Evolutionary conservation across 2,797 vertebrate species (phyloP).

Genomic region (Todus mexicanus): DNA sequence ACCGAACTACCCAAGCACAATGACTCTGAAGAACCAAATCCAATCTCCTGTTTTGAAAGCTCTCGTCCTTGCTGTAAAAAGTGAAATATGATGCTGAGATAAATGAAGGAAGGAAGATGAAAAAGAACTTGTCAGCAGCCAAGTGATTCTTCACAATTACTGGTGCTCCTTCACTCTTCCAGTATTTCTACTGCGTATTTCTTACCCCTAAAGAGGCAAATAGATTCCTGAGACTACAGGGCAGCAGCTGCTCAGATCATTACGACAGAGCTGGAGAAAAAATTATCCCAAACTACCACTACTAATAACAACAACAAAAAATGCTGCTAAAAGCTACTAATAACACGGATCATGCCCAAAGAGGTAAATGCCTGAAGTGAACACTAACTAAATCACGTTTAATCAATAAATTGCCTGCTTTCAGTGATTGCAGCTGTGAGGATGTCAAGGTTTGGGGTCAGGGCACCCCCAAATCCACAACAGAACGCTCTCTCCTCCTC

Average conservation of each 20-base stretch:
- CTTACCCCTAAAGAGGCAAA: background rate
- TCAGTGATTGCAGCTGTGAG: background rate
- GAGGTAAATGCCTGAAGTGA: background rate
- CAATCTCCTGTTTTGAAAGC: background rate
- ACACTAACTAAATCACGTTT: background rate
- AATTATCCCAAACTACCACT: background rate
- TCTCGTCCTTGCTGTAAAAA: background rate
- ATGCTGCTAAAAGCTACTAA: background rate
- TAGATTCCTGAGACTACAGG: background rate
- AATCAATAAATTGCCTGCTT: background rate
- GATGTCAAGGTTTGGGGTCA: no score
- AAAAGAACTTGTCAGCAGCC: background rate
- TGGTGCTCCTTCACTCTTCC: background rate
- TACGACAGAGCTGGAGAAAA: background rate
- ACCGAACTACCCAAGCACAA: background rate
- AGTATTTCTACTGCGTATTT: no score
- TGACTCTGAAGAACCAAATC: background rate
- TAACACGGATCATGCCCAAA: background rate
- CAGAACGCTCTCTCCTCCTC: no score
- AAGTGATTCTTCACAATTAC: background rate
- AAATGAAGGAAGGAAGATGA: background rate
- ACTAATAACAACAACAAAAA: background rate
- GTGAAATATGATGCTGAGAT: background rate
- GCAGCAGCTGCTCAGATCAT: background rate
- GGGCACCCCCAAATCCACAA: no score